Base-by-base conservation (phyloP, 2,797 vertebrate genomes). In the Acrossocheilus fasciatus region DNA sequence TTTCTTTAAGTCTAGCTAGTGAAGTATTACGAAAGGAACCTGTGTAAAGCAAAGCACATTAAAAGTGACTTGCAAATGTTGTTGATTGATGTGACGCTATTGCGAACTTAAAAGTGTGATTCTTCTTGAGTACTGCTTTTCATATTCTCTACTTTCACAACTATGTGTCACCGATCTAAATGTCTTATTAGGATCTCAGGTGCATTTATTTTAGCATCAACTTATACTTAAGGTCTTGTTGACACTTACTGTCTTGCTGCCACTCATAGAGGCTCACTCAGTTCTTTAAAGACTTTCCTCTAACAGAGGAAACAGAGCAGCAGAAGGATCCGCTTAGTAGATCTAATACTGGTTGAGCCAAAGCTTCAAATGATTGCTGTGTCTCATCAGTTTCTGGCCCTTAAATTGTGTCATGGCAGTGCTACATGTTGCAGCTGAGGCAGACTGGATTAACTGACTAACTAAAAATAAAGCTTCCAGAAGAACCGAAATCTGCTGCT, bases 31-130 rank as follows among this genome's bases (percentile, higher is more conserved):
- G 26, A 83, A 47, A 62, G 15, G 20, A 76, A 68, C 34, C 2
- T 0, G 20, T 75, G 59, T 64, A 84, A 82, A 72, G n/a, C 30
- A 84, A 52, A n/a, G 62, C 15, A 2, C 45, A 66, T 47, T 75
- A 77, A 57, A 68, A 43, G 23, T 39, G 72, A 66, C 57, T 64
- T 23, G 30, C 34, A 77, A 84, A 84, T 54, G 59, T 26, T 43
- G 6, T 6, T 54, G 34, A 77, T 77, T 54, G 34, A 84, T 69
- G 34, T 54, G 34, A 47, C 30, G 12, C 43, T 68, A 57, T 54
- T 84, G 34, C 54, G 10, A 77, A 69, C 45, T 84, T 84, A 17
- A 77, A 77, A 69, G 83, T 77, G 62, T 30, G 36, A 14, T 84
- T 84, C 34, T 54, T 30, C 45, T 77, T 76, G 43, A 75, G 34